Base-by-base conservation (phyloP, 2,113 vertebrate species). In the Scytalopus superciliaris region DNA sequence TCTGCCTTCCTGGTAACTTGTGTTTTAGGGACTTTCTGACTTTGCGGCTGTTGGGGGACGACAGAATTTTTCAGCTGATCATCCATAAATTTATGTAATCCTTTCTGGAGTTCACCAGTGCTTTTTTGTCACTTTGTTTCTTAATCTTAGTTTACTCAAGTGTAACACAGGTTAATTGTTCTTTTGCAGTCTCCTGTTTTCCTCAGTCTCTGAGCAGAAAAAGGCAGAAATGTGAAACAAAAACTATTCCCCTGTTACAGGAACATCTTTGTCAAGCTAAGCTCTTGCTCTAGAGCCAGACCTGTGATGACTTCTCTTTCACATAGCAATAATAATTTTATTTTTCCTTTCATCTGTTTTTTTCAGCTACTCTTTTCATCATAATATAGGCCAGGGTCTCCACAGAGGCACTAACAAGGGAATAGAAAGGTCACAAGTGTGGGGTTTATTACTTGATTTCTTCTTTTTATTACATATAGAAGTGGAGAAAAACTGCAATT, bases 1-100 rank as follows among this genome's bases (percentile, higher is more conserved):
- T 63, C 19, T 92, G 80, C 66, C 49, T 87, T 24, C 67, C 88
- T 96, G 95, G 50, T 47, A 49, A 87, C 31, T 72, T 75, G 84
- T 55, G 60, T 95, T 96, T 97, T 81, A 92, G 93, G 86, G 95
- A 87, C 93, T 94, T 95, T 93, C 44, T 87, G 94, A 91, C 73
- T 45, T 68, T 89, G 96, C 0, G 83, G 94, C 89, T 56, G 42
- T 28, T 60, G 57, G 83, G 75, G 88, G 25, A 52, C 3, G 7
- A 73, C 17, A 53, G 70, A 40, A 35, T 25, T 84, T 90, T 89
- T 28, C 19, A 24, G n/a, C 80, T 37, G 88, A 88, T 86, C 30
- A 0, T 81, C 88, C 67, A 1, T 86, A 53, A 83, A 6, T 88
- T 94, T 94, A 60, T 89, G 95, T 78, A 94, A 94, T 92, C 77